Percentiles rank a stretch among this genome's conserved stretches.
These are phyloP conservation scores for Bubalus kerabau DNA, from an alignment of 2,113 vertebrate species.

Conservation along the genomic window DNA sequence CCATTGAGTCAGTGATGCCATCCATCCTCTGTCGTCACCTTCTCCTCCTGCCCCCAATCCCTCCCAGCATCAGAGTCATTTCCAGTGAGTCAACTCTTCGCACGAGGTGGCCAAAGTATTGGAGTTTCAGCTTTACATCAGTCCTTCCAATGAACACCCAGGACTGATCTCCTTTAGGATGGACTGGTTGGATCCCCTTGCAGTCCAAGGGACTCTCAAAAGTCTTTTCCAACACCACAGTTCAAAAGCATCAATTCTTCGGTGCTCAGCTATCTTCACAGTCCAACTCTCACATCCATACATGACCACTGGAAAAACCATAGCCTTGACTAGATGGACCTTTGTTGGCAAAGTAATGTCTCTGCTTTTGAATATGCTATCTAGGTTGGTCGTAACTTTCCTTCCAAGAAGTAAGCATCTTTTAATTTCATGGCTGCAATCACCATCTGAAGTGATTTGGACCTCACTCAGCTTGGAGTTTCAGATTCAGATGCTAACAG, in stretches of 20 bases:
- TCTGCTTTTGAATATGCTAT: not conserved
- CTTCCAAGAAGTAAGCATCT: not conserved
- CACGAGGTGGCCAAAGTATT: no score
- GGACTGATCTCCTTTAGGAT: no score
- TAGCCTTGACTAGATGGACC: not conserved
- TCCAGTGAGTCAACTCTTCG: no score
- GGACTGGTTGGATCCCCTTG: no score
- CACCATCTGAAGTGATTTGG: not conserved
- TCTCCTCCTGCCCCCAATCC: no score
- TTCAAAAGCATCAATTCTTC: not conserved
- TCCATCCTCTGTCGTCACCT: no score
- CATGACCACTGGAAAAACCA: not conserved
- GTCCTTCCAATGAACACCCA: no score
- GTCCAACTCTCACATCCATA: not conserved
- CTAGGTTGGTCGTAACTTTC: not conserved
- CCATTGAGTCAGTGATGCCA: no score
- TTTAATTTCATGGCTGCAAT: not conserved
- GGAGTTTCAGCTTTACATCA: no score
- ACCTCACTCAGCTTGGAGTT: not conserved
- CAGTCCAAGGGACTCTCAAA: no score
- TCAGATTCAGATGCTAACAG: slow-evolving; percentile 5
- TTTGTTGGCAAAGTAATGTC: not conserved
- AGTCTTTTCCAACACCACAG: not conserved
- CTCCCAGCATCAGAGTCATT: no score
- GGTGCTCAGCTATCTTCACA: not conserved